Evolutionary conservation across 2,797 vertebrate genomes (phyloP).

Genomic region (Tauraco hartlaubi): DNA sequence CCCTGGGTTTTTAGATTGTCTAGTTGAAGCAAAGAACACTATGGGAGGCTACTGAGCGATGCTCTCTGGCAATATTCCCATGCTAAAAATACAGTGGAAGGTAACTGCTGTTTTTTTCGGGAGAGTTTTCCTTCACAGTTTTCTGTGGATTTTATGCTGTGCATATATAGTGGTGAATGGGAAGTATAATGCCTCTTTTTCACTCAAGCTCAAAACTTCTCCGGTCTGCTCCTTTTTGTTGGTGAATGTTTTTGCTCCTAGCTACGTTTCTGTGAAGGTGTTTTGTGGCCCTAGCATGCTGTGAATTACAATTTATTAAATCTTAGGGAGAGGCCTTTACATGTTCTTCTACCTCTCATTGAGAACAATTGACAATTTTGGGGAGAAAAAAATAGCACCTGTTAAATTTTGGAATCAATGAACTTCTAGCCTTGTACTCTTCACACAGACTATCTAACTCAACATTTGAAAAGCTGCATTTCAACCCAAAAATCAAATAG

Average conservation of each 20-base stretch:
- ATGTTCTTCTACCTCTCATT: neutral
- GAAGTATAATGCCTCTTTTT: neutral
- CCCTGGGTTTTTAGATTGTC: neutral
- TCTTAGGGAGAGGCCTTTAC: neutral
- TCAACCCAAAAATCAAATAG: neutral
- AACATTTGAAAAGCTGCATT: neutral
- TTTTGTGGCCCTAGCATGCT: neutral
- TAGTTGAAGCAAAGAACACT: neutral
- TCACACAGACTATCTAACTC: neutral
- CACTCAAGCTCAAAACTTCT: neutral
- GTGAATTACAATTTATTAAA: neutral
- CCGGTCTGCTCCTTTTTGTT: neutral
- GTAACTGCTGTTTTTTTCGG: neutral
- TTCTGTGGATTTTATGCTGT: neutral
- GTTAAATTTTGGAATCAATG: neutral
- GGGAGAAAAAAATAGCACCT: neutral
- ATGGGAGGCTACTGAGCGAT: conserved; percentile 8
- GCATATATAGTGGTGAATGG: neutral
- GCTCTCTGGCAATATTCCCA: neutral
- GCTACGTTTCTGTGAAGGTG: neutral
- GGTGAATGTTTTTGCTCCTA: neutral
- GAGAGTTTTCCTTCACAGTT: neutral
- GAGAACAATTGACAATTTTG: neutral
- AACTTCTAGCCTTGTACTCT: neutral
- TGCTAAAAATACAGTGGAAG: neutral